A percentile compares a stretch with the other conserved stretches of the same genome.
phyloP scores from a whole-genome alignment of 2,888 invertebrate species.

The Cancer borealis region DNA sequence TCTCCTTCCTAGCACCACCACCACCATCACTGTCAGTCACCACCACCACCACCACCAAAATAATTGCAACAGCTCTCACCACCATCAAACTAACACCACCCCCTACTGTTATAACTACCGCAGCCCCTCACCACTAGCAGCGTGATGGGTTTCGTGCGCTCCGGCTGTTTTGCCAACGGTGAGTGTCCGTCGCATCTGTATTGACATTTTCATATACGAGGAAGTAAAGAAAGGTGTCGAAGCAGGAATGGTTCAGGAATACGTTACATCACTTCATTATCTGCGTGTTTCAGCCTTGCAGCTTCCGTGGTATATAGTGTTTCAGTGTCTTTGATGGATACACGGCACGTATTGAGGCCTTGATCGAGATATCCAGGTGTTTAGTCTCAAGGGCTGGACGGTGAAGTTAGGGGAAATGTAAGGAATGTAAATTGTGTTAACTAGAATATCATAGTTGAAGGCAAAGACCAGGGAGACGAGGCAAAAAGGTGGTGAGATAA shows the following conservation, averaged over 20 bases:
- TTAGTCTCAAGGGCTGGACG: no score
- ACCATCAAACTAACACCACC: neutral
- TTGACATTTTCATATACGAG: neutral
- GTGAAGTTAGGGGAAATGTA: no score
- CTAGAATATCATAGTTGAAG: neutral
- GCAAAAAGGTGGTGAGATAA: neutral
- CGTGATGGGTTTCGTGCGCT: conserved; percentile 63
- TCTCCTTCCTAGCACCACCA: neutral
- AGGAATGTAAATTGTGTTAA: no score
- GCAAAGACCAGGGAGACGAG: neutral
- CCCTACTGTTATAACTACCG: neutral
- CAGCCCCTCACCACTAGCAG: neutral
- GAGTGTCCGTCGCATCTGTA: neutral
- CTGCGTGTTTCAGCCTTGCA: neutral
- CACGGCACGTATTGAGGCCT: no score
- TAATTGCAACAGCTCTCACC: neutral
- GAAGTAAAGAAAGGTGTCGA: no score
- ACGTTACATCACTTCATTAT: neutral
- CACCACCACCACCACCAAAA: neutral
- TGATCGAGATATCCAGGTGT: neutral
- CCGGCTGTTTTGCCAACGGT: conserved; percentile 64
- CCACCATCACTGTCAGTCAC: neutral
- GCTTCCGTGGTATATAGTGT: neutral
- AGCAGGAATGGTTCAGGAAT: neutral
- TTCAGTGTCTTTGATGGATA: neutral